Evolutionary conservation across 2,797 vertebrate genomes (phyloP), one percentile per base, ranked within the genome.

Genomic region (Borostomias antarcticus): DNA sequence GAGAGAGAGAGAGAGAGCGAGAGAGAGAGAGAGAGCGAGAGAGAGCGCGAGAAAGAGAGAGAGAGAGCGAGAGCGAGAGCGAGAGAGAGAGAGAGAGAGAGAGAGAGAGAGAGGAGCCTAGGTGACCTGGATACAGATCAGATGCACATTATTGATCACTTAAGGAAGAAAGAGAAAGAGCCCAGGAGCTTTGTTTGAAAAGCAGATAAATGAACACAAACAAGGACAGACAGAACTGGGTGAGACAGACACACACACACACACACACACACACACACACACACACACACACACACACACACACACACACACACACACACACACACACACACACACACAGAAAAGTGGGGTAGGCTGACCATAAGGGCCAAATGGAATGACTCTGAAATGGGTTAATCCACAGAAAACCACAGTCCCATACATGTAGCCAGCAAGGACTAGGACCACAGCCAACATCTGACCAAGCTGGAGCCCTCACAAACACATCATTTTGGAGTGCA

Each of bases 51-150:
- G 73, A 80, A 4, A 57, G 35, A 29, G 51, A 56, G 13, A 54
- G 26, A 52, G n/a, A 10, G 17, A n/a, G 17, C 2, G 15, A 48
- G 15, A 48, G 33, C 54, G 56, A 23, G 64, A 75, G 67, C 78
- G 61, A 4, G 21, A 47, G 40, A 63, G 28, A 65, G 66, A 71
- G 64, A 75, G 50, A 17, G 33, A 54, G 56, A 82, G 75, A 79
- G 68, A 58, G 82, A 78, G 62, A 81, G 80, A 72, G 73, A 75
- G 77, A 75, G 76, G 72, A 82, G 81, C 69, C 63, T 64, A 58
- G 66, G 76, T 85, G 88, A 88, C 88, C 89, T 89, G 87, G 70
- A 90, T 88, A 86, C 79, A 82, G 77, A 76, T 87, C 79, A 82
- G 77, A 76, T 65, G 75, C 81, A 72, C 60, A 64, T 45, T 89